Base-by-base conservation (phyloP, 2,888 invertebrate genomes). In the Meteorus cinctellus region DNA sequence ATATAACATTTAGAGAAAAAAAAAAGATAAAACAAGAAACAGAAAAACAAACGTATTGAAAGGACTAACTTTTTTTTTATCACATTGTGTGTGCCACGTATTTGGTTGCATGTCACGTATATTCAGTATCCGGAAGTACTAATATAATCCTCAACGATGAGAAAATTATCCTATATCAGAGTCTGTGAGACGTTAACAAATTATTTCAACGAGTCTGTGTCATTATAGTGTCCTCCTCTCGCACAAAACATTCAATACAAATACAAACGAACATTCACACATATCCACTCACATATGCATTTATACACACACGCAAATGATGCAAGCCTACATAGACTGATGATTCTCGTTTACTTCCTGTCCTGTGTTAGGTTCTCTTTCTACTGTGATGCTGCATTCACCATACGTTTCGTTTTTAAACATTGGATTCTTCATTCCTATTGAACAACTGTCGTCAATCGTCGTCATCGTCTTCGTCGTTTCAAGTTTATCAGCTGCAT, bases 381-480 rank as follows among this genome's bases (percentile, higher is more conserved):
- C 86, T 12, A 85, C 75, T 0, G 80, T 84, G 16, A 86, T 82
- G 63, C 82, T 79, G 72, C 81, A 83, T 31, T 80, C 79, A 34
- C 80, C 76, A 24, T 41, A 60, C 10, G 67, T 72, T 14, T 75
- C 73, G 19, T 51, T 24, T 51, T 55, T 60, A 45, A 75, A 71
- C 19, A 34, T 75, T 19, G 74, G 62, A 31, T 55, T 71, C 29
- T 63, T 66, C 5, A 78, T 76, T 27, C 84, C 82, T 16, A 67
- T 70, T 0, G 74, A 68, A 80, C 86, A 55, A 55, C 19, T 19
- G 19, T 19, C 19, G 19, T 55, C 55, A 55, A 19, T 55, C 55
- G 55, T 8, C 19, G 55, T 41, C 41, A 10, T 41, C 12, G 41
- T 2, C 41, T 41, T 12, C 12, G 41, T 19, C 55, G 19, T 86